Evolutionary conservation across 2,888 invertebrate genomes (phyloP).

Genomic region (Phyto melanocephala): DNA sequence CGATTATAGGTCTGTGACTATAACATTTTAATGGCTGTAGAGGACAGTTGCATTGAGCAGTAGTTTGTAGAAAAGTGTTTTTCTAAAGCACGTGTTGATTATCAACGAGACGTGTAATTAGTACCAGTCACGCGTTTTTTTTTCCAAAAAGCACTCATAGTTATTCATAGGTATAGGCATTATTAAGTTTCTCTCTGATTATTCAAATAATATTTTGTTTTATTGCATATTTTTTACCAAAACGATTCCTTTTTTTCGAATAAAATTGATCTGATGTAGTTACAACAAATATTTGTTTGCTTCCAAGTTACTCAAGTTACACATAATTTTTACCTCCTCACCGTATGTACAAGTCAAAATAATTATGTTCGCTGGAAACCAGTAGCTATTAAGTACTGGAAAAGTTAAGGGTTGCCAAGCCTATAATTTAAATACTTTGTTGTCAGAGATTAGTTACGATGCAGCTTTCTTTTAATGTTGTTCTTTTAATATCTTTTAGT

Average conservation of each 20-base stretch:
- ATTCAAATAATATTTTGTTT: background rate
- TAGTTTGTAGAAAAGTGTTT: conserved; percentile 39
- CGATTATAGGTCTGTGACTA: conserved; percentile 39
- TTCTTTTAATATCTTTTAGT: background rate
- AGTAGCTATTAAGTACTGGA: conserved; percentile 41
- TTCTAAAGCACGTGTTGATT: conserved; percentile 62
- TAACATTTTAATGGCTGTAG: conserved; percentile 45
- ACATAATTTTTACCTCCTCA: conserved; percentile 74
- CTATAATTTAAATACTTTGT: background rate
- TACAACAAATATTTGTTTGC: conserved; percentile 57
- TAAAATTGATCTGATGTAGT: conserved; percentile 24
- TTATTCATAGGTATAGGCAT: too few relatives aligned
- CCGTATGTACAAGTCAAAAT: conserved; percentile 30
- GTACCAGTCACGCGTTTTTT: conserved; percentile 74
- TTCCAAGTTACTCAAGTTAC: conserved; percentile 77
- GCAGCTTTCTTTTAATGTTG: too few relatives aligned
- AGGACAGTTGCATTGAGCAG: conserved; percentile 20
- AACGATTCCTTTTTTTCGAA: background rate
- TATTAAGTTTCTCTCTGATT: background rate
- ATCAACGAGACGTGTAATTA: conserved; percentile 70
- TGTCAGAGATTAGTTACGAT: too few relatives aligned
- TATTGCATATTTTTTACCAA: background rate
- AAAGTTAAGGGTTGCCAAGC: background rate
- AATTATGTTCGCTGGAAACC: conserved; percentile 37
- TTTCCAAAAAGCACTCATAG: too few relatives aligned